A percentile compares a stretch with the other conserved stretches of the same genome.
phyloP scores from a whole-genome alignment of 2,113 vertebrate species.

The Hydropotes inermis region DNA sequence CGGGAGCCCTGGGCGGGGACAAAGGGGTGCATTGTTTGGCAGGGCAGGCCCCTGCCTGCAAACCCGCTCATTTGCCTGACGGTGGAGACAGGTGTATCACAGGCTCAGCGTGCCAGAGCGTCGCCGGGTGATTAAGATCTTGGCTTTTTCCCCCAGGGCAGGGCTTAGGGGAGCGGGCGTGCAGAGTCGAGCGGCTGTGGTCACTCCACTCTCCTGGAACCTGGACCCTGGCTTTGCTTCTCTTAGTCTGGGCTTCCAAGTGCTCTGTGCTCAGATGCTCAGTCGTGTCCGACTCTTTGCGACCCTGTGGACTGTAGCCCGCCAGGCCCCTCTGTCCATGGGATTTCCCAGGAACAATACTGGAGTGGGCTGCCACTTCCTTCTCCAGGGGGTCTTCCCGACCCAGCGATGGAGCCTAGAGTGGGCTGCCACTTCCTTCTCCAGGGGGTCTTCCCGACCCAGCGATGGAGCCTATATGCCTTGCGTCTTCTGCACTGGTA shows the following conservation, averaged over 20 bases:
- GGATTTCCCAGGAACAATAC: neutral
- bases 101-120: conserved; percentile 83
- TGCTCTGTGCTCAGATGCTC: neutral
- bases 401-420: neutral
- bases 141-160: conserved; percentile 1
- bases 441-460: neutral
- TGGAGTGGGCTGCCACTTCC: neutral
- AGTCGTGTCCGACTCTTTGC: neutral
- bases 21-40: conserved; percentile 88
- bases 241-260: neutral
- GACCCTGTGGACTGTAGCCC: neutral
- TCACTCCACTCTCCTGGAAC: neutral
- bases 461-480: neutral
- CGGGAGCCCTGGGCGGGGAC: conserved; percentile 82
- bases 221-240: neutral
- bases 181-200: rapidly evolving
- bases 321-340: neutral
- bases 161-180: neutral
- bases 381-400: neutral
- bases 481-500: neutral
- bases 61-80: conserved; percentile 80
- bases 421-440: neutral
- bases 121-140: conserved; percentile 66
- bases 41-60: conserved; percentile 88
- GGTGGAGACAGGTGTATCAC: conserved; percentile 91